Percentiles rank a stretch among this genome's conserved stretches.
phyloP scores from a whole-genome alignment of 1,140 invertebrate genomes.

The Maconellicoccus hirsutus region DNA sequence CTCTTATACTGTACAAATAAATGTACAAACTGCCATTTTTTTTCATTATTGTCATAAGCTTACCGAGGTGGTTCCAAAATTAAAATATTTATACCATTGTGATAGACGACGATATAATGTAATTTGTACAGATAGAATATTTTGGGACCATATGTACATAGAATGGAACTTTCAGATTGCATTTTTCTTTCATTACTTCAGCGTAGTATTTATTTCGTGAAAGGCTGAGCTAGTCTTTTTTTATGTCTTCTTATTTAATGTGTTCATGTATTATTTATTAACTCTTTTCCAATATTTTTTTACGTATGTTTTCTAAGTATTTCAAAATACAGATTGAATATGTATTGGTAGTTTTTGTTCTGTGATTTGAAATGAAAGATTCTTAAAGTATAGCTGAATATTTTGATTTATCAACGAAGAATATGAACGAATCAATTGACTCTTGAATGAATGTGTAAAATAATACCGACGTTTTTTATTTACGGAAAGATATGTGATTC shows the following conservation, averaged over 20 bases:
- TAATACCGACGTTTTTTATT: too few relatives aligned
- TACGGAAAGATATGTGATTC: too few relatives aligned
- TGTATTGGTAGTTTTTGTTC: too few relatives aligned
- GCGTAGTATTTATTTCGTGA: not conserved
- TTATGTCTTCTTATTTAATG: not conserved
- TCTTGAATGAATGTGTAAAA: too few relatives aligned
- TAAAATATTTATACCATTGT: not conserved
- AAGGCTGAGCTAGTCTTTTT: slow-evolving; percentile 8
- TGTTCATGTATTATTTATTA: not conserved
- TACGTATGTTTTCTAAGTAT: not conserved
- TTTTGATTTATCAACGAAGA: too few relatives aligned
- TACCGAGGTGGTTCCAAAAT: not conserved
- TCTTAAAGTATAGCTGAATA: too few relatives aligned
- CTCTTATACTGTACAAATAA: not conserved
- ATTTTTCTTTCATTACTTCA: not conserved
- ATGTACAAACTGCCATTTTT: not conserved
- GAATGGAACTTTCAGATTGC: not conserved
- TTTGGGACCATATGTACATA: not conserved
- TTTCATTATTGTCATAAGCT: not conserved
- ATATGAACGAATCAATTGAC: too few relatives aligned
- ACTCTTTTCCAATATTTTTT: not conserved
- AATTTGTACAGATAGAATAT: not conserved
- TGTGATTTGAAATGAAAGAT: too few relatives aligned
- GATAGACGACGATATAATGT: not conserved
- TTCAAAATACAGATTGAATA: not conserved